Percentiles rank a stretch among this genome's conserved stretches.
Evolutionary conservation across 2,113 vertebrate genomes (phyloP).

Genomic region (Nibea coibor): DNA sequence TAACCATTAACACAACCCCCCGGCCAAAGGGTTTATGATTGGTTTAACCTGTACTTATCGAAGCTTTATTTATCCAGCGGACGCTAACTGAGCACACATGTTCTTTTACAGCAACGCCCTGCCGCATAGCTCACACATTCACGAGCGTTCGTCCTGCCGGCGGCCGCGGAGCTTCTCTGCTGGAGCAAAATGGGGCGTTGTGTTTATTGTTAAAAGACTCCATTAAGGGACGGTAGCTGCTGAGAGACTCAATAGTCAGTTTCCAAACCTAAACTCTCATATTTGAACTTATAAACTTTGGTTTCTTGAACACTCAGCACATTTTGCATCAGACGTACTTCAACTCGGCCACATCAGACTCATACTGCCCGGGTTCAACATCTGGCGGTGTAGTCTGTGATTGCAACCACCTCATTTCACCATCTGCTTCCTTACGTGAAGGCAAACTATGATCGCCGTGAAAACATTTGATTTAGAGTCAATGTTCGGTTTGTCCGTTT

Average conservation of each 20-base stretch:
- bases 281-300: constrained; percentile 6
- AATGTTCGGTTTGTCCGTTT: too few relatives aligned
- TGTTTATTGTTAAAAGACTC: constrained; percentile 38
- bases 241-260: background rate
- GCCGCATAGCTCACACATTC: background rate
- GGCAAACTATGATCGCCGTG: too few relatives aligned
- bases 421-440: too few relatives aligned
- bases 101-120: constrained; percentile 18
- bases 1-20: background rate
- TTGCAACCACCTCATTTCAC: too few relatives aligned
- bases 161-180: background rate
- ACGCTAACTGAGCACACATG: constrained; percentile 29
- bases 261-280: background rate
- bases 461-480: too few relatives aligned
- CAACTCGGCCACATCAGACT: background rate
- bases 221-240: constrained; percentile 11
- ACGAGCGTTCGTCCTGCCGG: background rate
- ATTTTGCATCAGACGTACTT: background rate
- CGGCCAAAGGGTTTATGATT: background rate
- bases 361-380: too few relatives aligned
- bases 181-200: background rate
- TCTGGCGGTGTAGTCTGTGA: too few relatives aligned
- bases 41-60: constrained; percentile 22
- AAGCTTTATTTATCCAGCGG: constrained; percentile 44
- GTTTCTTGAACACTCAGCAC: background rate